A percentile compares a stretch with the other conserved stretches of the same genome.
phyloP scores from a whole-genome alignment of 2,888 invertebrate species.

The Oasisia sp. region DNA sequence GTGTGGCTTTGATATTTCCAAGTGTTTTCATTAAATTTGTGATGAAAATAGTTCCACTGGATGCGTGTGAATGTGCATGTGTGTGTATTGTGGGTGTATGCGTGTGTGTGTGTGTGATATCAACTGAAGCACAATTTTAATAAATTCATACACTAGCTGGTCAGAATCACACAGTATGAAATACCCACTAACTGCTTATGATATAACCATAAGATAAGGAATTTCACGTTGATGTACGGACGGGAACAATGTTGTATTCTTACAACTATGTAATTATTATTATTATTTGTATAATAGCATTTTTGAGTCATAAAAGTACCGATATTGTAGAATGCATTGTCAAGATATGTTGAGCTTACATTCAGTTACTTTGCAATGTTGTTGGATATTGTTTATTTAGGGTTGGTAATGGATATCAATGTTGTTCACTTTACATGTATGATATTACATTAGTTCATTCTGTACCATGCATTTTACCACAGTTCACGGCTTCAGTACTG shows the following conservation, averaged over 20 bases:
- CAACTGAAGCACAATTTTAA: too few relatives aligned
- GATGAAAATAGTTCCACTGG: too few relatives aligned
- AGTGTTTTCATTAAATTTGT: too few relatives aligned
- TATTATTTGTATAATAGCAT: constrained; percentile 17
- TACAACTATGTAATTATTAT: constrained; percentile 6
- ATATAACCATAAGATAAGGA: neutral
- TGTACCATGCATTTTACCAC: neutral
- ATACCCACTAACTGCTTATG: neutral
- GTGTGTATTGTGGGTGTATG: too few relatives aligned
- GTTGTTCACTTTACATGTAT: neutral
- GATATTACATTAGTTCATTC: neutral
- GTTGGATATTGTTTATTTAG: neutral
- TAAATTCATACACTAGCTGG: too few relatives aligned
- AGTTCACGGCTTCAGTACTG: neutral
- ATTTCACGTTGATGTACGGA: neutral
- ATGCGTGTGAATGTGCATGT: too few relatives aligned
- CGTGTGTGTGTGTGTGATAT: too few relatives aligned
- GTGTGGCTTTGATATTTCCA: too few relatives aligned
- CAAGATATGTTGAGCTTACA: neutral
- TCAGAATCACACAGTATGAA: neutral
- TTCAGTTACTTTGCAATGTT: neutral
- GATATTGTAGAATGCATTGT: neutral
- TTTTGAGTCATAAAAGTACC: neutral
- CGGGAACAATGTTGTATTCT: neutral
- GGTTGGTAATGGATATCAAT: neutral